Conservation (phyloP, 2,113 vertebrate genomes). For the Helogale parvula region DNA sequence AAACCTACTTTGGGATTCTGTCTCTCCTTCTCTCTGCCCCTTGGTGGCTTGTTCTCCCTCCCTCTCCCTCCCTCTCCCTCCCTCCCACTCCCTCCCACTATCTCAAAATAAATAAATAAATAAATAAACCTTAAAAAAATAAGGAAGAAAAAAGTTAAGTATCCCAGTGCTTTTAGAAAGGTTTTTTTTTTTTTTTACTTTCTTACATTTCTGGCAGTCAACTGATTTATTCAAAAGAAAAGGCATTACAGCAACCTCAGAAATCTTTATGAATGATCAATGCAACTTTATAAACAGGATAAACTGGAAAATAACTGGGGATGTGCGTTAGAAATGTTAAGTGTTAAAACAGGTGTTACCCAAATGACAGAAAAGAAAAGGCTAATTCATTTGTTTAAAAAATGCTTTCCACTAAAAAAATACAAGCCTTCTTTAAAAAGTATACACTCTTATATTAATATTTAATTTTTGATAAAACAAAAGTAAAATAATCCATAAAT, state of each 20-base stretch:
- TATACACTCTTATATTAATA: slow-evolving; percentile 18
- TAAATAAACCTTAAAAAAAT: no score
- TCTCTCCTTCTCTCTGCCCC: no score
- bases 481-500: neutral
- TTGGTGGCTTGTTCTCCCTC: no score
- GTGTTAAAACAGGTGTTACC: slow-evolving; percentile 19
- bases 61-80: no score
- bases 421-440: slow-evolving; percentile 57
- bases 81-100: no score
- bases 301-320: slow-evolving; percentile 9
- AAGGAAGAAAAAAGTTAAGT: neutral
- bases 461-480: slow-evolving; percentile 42
- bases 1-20: no score
- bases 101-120: no score
- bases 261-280: slow-evolving; percentile 40
- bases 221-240: slow-evolving; percentile 37
- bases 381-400: neutral
- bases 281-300: slow-evolving; percentile 7
- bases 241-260: neutral
- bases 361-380: slow-evolving; percentile 1
- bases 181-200: neutral
- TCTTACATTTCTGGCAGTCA: slow-evolving; percentile 29
- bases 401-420: slow-evolving; percentile 16
- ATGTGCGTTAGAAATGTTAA: neutral
- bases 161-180: slow-evolving; percentile 13